A percentile compares a stretch with the other conserved stretches of the same genome.
phyloP scores from a whole-genome alignment of 2,797 vertebrate species.

The Neopelma chrysocephalum region DNA sequence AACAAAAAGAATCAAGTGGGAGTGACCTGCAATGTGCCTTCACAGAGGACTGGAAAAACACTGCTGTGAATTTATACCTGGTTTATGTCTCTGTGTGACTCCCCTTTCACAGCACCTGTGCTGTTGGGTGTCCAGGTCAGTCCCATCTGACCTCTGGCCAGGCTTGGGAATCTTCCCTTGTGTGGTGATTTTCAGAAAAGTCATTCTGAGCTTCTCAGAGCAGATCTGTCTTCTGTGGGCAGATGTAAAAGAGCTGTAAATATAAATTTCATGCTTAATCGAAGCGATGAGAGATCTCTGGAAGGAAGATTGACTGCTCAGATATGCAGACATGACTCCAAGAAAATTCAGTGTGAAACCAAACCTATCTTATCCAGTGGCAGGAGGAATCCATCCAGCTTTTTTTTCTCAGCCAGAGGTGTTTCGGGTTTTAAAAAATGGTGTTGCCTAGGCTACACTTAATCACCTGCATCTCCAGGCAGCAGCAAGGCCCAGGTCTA shows the following conservation, averaged over 20 bases:
- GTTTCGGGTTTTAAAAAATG: not conserved
- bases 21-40: not conserved
- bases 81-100: not conserved
- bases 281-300: not conserved
- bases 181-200: not conserved
- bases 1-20: not conserved
- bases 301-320: not conserved
- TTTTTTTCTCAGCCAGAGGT: not conserved
- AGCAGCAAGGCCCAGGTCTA: not conserved
- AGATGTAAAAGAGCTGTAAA: not conserved
- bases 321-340: not conserved
- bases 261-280: not conserved
- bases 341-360: not conserved
- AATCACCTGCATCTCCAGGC: not conserved
- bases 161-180: accelerated
- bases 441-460: not conserved
- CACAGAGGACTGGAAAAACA: not conserved
- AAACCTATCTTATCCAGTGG: not conserved
- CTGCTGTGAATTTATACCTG: not conserved
- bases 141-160: not conserved
- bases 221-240: not conserved
- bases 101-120: not conserved
- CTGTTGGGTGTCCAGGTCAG: not conserved
- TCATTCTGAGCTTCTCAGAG: not conserved
- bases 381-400: not conserved